Base-by-base conservation (phyloP, 2,888 invertebrate species). In the Phragmatobia fuliginosa region DNA sequence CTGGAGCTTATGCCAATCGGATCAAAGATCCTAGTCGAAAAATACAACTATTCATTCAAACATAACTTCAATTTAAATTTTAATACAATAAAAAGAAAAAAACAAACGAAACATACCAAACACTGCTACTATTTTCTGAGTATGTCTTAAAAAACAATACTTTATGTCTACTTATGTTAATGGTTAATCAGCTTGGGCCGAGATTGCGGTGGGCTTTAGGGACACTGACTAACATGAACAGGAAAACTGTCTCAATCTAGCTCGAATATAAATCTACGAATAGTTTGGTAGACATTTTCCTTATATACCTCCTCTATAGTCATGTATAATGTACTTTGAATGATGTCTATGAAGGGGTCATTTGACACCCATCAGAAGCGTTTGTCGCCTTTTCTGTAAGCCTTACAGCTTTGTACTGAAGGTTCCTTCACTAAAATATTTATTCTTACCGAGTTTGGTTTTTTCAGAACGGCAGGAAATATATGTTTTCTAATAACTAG, bases 171-270 rank as follows among this genome's bases (percentile, higher is more conserved):
- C 59, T 71, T 56, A 62, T 64, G 69, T 70, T 66, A 62, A 68
- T 64, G 62, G 60, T 56, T 31, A 41, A 18, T 33, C 31, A 36
- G 62, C 38, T 38, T 56, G 52, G 72, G 67, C 38, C 45, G 52
- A 72, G 80, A 78, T 77, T 66, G 62, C 61, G 1, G n/a, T 58
- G 60, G 41, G 38, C 59, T 45, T 59, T 32, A 41, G 66, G 59
- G 60, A 65, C 65, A 67, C 56, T 33, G 61, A 58, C 72, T 52
- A 59, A 74, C 56, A 56, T 16, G 28, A 56, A 59, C 62, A 67
- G 56, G 62, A 52, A 68, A 62, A 74, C 66, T 69, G 56, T 63
- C 66, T 59, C n/a, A 69, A 56, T 59, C 58, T 66, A 56, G 28
- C 56, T 56, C 16, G 28, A 16, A 56, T 56, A 28, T 74, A 74